Conservation (phyloP, 2,113 vertebrate genomes). For the Pseudolaguvia tuberculata region DNA sequence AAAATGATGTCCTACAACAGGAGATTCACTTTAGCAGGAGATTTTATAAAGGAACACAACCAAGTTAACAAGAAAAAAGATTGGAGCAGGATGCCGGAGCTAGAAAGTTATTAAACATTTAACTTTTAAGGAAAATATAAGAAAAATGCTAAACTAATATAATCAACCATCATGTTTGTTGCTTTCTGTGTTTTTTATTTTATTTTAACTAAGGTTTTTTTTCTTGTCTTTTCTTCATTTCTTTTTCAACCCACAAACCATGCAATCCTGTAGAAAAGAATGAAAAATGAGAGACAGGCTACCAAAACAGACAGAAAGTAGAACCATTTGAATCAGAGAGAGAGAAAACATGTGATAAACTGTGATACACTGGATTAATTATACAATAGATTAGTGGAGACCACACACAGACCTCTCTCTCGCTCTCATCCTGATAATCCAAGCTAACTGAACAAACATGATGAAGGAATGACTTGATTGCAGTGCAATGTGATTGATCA, state of each 20-base stretch:
- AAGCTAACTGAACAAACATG: constrained; percentile 6
- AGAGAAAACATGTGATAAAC: constrained; percentile 8
- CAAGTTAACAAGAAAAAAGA: not conserved
- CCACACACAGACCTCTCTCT: constrained; percentile 34
- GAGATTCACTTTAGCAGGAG: not conserved
- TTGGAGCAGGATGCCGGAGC: not conserved
- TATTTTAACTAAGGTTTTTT: not conserved
- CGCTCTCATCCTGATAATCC: not conserved
- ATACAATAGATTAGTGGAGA: constrained; percentile 32
- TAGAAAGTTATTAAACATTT: not conserved
- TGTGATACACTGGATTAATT: constrained; percentile 27
- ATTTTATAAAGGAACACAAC: not conserved
- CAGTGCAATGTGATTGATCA: not conserved
- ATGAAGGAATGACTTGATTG: not conserved
- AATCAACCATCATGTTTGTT: not conserved
- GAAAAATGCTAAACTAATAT: not conserved
- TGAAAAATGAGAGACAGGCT: not conserved
- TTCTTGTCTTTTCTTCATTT: not conserved
- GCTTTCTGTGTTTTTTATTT: not conserved
- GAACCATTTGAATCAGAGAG: not conserved
- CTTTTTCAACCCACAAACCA: not conserved
- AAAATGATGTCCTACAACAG: not conserved
- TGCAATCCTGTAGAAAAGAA: not conserved
- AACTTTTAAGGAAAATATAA: no score
- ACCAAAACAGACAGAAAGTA: not conserved